Evolutionary conservation across 2,888 invertebrate genomes (phyloP), one percentile per base, ranked within the genome.

Genomic region (Ephialtes manifestator): DNA sequence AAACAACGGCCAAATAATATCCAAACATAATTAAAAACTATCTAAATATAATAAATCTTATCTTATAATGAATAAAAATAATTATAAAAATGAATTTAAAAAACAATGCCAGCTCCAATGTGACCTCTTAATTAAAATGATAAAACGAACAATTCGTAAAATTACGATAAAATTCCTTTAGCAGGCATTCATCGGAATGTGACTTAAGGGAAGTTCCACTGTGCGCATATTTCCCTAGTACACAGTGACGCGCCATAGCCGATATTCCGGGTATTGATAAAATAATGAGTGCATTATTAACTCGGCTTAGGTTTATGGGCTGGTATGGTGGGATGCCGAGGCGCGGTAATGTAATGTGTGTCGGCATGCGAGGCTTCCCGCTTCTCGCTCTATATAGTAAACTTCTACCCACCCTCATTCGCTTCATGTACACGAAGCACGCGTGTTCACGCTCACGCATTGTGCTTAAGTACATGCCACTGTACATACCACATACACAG

Each of bases 281-380:
- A 92, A 92, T 92, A 91, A 93, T 91, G 89, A 92, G 92, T 89
- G 89, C 90, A 90, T 92, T 93, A 93, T 92, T 92, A 92, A 91
- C 89, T 89, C 86, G 86, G 87, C 68, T 80, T 80, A 83, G 86
- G 83, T 87, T 86, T 72, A 81, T 84, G 83, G 85, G 72, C 48
- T 46, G 70, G n/a, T 35, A 70, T 78, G 43, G 46, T 68, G 51
- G 80, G 88, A 79, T 80, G 83, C 83, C 80, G 80, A 68, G 53
- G 81, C 71, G 78, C 87, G 83, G 78, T 87, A 87, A 87, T 87
- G 85, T 90, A 91, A 92, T 90, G 91, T 90, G 90, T 88, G 89
- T 86, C 79, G 91, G 92, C 92, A 92, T 92, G 92, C 92, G 90
- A 92, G 87, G 77, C 63, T 75, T 81, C 53, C 55, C 60, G 53